A percentile compares a stretch with the other conserved stretches of the same genome.
These are phyloP conservation scores for Percopsis omiscomaycus DNA, from an alignment of 2,797 vertebrate genomes.

Conservation along the genomic window DNA sequence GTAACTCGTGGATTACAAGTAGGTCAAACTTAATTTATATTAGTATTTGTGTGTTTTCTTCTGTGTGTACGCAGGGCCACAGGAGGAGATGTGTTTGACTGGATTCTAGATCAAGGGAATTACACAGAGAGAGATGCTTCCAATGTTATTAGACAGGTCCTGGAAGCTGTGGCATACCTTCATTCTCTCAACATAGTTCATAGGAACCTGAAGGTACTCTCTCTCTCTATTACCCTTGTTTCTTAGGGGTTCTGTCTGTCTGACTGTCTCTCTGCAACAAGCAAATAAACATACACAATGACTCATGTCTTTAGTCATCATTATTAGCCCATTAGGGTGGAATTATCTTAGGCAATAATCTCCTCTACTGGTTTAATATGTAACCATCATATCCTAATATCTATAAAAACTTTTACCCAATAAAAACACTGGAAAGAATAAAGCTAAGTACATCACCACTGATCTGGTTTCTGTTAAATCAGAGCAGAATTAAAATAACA, in stretches of 20 bases:
- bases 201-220: slow-evolving; percentile 84
- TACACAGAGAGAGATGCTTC: slow-evolving; percentile 87
- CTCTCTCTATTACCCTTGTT: background rate
- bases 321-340: slow-evolving; percentile 35
- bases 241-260: background rate
- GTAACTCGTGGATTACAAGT: slow-evolving; percentile 40
- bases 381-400: background rate
- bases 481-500: background rate
- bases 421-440: slow-evolving; percentile 6
- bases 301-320: slow-evolving; percentile 41
- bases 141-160: slow-evolving; percentile 85
- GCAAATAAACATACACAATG: slow-evolving; percentile 12
- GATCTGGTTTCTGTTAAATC: slow-evolving; percentile 3
- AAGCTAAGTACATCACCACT: background rate
- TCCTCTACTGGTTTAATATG: slow-evolving; percentile 58
- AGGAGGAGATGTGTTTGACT: slow-evolving; percentile 87
- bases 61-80: slow-evolving; percentile 74
- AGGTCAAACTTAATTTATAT: background rate
- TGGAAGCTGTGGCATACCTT: slow-evolving; percentile 85
- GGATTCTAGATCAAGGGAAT: slow-evolving; percentile 88
- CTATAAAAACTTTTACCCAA: background rate
- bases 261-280: background rate
- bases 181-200: slow-evolving; percentile 87
- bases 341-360: slow-evolving; percentile 32
- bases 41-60: slow-evolving; percentile 16